Evolutionary conservation across 2,797 vertebrate genomes (phyloP).

Genomic region (Nyctibius grandis): DNA sequence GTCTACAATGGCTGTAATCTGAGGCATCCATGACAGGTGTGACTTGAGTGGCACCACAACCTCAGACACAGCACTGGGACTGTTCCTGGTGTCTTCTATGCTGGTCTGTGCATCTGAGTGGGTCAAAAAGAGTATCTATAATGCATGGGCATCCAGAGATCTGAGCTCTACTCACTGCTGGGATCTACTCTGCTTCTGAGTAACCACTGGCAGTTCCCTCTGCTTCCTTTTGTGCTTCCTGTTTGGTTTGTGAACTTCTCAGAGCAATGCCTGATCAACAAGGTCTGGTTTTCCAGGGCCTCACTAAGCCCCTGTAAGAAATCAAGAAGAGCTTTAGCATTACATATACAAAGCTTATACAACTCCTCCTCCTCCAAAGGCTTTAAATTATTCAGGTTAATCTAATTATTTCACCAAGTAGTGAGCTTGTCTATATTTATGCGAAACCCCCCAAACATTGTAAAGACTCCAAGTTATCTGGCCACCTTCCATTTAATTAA

Average conservation of each 20-base stretch:
- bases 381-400: slow-evolving; percentile 34
- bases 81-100: background rate
- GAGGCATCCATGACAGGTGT: too few relatives aligned
- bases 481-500: slow-evolving; percentile 68
- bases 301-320: background rate
- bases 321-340: background rate
- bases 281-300: background rate
- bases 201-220: background rate
- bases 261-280: background rate
- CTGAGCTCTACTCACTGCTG: background rate
- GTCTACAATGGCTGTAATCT: background rate
- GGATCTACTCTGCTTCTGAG: background rate
- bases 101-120: background rate
- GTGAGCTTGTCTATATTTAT: slow-evolving; percentile 1
- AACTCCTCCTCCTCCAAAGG: background rate
- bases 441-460: background rate
- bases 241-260: background rate
- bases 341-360: background rate
- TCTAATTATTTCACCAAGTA: slow-evolving; percentile 40
- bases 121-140: background rate
- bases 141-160: background rate
- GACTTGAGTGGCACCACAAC: background rate
- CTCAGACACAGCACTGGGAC: background rate
- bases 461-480: slow-evolving; percentile 39
- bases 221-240: background rate